Percentiles rank a stretch among this genome's conserved stretches.
phyloP scores from a whole-genome alignment of 2,113 vertebrate species.

The Corvus cornix region DNA sequence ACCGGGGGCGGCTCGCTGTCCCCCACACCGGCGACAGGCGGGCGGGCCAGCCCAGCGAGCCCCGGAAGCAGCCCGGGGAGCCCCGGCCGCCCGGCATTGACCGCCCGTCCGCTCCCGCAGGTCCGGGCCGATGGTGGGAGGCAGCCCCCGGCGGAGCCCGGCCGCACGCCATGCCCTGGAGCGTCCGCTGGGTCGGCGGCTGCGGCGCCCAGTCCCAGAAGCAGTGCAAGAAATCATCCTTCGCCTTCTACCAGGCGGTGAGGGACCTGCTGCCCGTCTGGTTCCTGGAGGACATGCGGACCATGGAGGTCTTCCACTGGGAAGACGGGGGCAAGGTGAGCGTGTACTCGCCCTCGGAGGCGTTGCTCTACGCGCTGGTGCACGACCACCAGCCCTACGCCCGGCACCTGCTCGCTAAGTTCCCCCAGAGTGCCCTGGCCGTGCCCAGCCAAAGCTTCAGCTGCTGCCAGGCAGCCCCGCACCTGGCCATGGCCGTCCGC shows the following conservation, averaged over 20 bases:
- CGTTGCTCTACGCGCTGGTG: constrained; percentile 90
- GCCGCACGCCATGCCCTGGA: constrained; percentile 78
- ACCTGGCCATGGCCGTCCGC: constrained; percentile 88
- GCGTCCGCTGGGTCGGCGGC: constrained; percentile 60
- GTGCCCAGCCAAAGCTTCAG: constrained; percentile 84
- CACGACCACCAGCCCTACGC: constrained; percentile 93
- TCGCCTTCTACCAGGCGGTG: constrained; percentile 92
- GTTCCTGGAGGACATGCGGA: constrained; percentile 92
- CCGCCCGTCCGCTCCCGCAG: background rate
- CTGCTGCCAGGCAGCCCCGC: constrained; percentile 80
- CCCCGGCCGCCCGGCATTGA: background rate
- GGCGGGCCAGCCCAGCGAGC: background rate
- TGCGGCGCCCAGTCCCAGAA: constrained; percentile 80
- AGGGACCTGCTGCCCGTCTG: constrained; percentile 88
- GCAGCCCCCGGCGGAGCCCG: background rate
- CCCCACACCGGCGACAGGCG: background rate
- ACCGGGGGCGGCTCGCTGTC: background rate
- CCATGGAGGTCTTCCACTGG: constrained; percentile 93
- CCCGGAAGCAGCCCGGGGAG: background rate
- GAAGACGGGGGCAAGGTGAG: constrained; percentile 86
- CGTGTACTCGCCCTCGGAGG: constrained; percentile 87
- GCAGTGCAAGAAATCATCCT: constrained; percentile 87
- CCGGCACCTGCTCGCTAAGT: constrained; percentile 81
- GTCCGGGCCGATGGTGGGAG: background rate
- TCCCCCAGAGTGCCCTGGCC: constrained; percentile 77